Conservation (phyloP, 2,797 vertebrate genomes). For the Tinamus major region DNA sequence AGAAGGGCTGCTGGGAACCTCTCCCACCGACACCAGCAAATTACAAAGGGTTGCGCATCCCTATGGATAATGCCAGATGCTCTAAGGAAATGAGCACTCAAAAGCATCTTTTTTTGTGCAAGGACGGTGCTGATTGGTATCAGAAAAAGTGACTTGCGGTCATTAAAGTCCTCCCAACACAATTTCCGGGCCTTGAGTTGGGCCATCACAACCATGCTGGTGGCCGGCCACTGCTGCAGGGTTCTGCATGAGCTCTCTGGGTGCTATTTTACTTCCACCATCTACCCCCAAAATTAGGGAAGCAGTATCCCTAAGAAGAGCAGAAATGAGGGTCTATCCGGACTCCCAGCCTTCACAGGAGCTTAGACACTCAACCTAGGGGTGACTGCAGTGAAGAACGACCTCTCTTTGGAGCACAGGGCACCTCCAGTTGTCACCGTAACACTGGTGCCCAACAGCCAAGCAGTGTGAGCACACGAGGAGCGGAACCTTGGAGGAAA, state of each 20-base stretch:
- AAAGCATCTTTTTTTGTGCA: background rate
- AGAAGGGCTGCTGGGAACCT: background rate
- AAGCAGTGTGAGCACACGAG: too few species aligned
- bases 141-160: background rate
- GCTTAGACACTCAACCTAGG: too few species aligned
- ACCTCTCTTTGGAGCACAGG: too few species aligned
- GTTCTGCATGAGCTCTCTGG: background rate
- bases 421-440: too few species aligned
- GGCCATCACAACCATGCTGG: background rate
- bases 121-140: background rate
- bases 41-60: accelerated
- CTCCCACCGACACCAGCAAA: too few species aligned
- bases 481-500: background rate
- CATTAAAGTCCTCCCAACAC: background rate
- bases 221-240: background rate
- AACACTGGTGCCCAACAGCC: too few species aligned
- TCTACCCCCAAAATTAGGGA: background rate
- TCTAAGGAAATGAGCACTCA: too few species aligned
- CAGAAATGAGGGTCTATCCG: background rate
- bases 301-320: background rate
- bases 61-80: accelerated
- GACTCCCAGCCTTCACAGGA: too few species aligned
- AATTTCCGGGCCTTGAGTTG: accelerated
- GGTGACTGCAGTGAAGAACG: too few species aligned
- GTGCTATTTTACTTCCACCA: background rate